Evolutionary conservation across 2,113 vertebrate species (phyloP), one percentile per base, ranked within the genome.

Genomic region (Neodontobutis hainanensis): DNA sequence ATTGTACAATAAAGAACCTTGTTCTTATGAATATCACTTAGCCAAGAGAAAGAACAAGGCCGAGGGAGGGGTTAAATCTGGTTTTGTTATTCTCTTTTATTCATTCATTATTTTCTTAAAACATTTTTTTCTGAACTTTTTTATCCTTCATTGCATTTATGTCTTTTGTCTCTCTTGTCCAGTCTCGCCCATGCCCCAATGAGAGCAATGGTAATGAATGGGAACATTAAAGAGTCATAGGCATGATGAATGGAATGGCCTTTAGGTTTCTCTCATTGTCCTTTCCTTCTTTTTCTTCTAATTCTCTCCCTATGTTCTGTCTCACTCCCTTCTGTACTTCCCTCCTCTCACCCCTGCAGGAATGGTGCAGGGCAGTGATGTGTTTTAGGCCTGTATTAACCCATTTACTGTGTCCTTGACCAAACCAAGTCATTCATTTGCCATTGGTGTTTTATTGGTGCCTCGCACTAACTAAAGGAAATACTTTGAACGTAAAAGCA

Each of bases 191-290:
- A 83, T 35, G 16, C 78, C 71, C 77, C 81, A 56, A 15, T 70
- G 73, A 83, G 80, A 84, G 73, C 77, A 70, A 78, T 81, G 80
- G 81, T 91, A 92, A 92, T 91, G 83, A 91, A 93, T 92, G 90
- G 88, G 85, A 88, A 85, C 89, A 91, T 92, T 92, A 92, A 89
- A 86, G 85, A 91, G 87, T 88, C 89, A 82, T 90, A 84, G 70
- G 73, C 86, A 85, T 92, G 92, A 93, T 92, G 83, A 88, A 91
- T 90, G 84, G 87, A 91, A 91, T 90, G 88, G 90, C 88, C 86
- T 90, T 91, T 90, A 80, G 76, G 74, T 82, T 85, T 81, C 80
- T 76, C 70, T 75, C 77, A 7, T 75, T 75, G 82, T 85, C 68
- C 73, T 77, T 70, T 71, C 61, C 47, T 55, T 79, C 61, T 60